Evolutionary conservation across 2,113 vertebrate species (phyloP).

Genomic region (Barbus barbus): DNA sequence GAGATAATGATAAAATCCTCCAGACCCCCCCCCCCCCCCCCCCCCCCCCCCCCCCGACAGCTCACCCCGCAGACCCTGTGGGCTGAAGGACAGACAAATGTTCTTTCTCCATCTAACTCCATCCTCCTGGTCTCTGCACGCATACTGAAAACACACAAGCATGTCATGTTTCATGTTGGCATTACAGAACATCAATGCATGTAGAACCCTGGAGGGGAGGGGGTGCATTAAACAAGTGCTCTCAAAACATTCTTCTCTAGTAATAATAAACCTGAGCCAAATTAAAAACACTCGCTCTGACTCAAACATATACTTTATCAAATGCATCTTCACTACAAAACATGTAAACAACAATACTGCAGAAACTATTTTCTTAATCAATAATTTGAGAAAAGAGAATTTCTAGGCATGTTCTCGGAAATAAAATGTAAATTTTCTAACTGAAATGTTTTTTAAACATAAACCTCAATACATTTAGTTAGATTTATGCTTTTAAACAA

Average conservation of each 20-base stretch:
- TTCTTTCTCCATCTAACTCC: not conserved
- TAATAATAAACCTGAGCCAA: conserved; percentile 68
- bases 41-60: too few relatives aligned
- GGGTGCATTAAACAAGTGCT: conserved; percentile 60
- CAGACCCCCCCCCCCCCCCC: too few relatives aligned
- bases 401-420: too few relatives aligned
- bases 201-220: conserved; percentile 7
- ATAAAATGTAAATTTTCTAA: too few relatives aligned
- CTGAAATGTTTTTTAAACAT: too few relatives aligned
- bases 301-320: conserved; percentile 61
- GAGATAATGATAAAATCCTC: conserved; percentile 40
- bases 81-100: conserved; percentile 12
- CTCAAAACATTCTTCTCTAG: conserved; percentile 56
- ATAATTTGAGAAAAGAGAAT: too few relatives aligned
- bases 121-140: not conserved
- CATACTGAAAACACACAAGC: conserved; percentile 66
- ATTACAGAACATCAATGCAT: conserved; percentile 51
- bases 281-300: conserved; percentile 70
- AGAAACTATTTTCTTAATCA: too few relatives aligned
- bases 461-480: not conserved
- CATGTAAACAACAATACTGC: not conserved
- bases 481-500: not conserved
- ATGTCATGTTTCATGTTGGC: conserved; percentile 61
- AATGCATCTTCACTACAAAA: conserved; percentile 24
- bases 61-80: conserved; percentile 30